These are phyloP conservation scores for Scaptodrosophila latifasciaeformis DNA, from an alignment of 2,888 invertebrate species.

Conservation along the genomic window DNA sequence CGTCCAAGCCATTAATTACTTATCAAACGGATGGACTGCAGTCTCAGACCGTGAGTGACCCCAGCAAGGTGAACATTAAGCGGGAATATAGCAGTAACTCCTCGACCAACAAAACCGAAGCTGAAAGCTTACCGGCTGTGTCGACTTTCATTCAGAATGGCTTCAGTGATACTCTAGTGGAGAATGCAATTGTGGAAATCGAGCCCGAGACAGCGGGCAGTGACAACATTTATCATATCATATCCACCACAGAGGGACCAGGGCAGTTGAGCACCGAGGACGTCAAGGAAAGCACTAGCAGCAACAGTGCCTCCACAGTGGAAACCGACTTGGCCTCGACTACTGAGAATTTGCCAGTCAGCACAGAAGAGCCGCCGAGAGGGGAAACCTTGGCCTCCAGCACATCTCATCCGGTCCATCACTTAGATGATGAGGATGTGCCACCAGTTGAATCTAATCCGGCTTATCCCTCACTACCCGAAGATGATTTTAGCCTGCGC, in stretches of 20 bases:
- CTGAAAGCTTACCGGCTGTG: background rate
- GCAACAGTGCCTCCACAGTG: background rate
- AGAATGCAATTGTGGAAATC: slow-evolving; percentile 36
- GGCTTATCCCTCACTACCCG: slow-evolving; percentile 77
- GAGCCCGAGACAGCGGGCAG: slow-evolving; percentile 71
- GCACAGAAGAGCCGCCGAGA: slow-evolving; percentile 42
- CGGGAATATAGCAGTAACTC: slow-evolving; percentile 68
- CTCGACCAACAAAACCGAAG: background rate
- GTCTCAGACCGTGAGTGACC: slow-evolving; percentile 53
- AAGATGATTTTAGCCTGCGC: slow-evolving; percentile 76
- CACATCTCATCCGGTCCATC: slow-evolving; percentile 31
- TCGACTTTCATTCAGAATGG: slow-evolving; percentile 34
- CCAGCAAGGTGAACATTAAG: slow-evolving; percentile 69
- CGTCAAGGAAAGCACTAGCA: slow-evolving; percentile 20
- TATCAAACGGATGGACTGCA: slow-evolving; percentile 47
- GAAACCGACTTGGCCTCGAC: background rate
- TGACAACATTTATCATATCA: slow-evolving; percentile 68
- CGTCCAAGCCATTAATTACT: slow-evolving; percentile 38
- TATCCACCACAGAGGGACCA: slow-evolving; percentile 68
- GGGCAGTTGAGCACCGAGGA: slow-evolving; percentile 14
- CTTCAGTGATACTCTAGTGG: slow-evolving; percentile 32
- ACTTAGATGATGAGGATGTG: slow-evolving; percentile 63
- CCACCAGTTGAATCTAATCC: slow-evolving; percentile 74
- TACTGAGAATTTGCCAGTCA: slow-evolving; percentile 1
- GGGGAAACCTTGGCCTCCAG: slow-evolving; percentile 27